Base-by-base conservation (phyloP, 1,140 invertebrate genomes). In the Drosophila kurseongensis region DNA sequence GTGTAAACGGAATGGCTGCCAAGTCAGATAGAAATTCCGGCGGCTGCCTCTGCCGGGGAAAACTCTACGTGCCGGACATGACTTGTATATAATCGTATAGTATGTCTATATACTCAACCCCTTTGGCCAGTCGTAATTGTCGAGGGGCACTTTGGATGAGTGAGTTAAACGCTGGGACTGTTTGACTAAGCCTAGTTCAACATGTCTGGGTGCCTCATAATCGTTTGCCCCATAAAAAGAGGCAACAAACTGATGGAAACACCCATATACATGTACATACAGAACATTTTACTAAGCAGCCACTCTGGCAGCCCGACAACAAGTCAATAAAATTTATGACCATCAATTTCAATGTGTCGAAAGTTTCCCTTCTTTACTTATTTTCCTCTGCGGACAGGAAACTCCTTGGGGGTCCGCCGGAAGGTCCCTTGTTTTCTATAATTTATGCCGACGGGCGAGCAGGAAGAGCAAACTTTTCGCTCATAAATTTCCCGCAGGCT, bases 321-420 rank as follows among this genome's bases (percentile, higher is more conserved):
- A 86, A 78, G 57, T 86, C 79, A 86, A 88, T 82, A 82, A 71
- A 79, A 88, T 88, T 88, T 88, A 86, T 83, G 83, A 65, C 78
- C 79, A 79, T 86, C 75, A 76, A 79, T 82, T 79, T 88, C 72
- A 76, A 75, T 75, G 73, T 81, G 78, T 61, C 68, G 60, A 72
- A 78, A 85, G 54, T 68, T 85, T 80, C 47, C 40, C 45, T 48
- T 59, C 35, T 35, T 59, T 58, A 48, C 41, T 40, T 44, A 32
- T 35, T 44, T 56, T 50, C 29, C 61, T 29, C 36, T 35, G 40
- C 42, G 36, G 47, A 32, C 50, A 57, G 29, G 18, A 35, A 18
- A 48, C 40, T 62, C 38, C 40, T 23, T 16, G 56, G 73, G 62
- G 50, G 16, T 51, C 51, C 67, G 45, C n/a, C 10, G 63, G 72